Percentiles rank a stretch among this genome's conserved stretches.
Evolutionary conservation across 1,140 invertebrate genomes (phyloP).

Genomic region (Bombus confusus): DNA sequence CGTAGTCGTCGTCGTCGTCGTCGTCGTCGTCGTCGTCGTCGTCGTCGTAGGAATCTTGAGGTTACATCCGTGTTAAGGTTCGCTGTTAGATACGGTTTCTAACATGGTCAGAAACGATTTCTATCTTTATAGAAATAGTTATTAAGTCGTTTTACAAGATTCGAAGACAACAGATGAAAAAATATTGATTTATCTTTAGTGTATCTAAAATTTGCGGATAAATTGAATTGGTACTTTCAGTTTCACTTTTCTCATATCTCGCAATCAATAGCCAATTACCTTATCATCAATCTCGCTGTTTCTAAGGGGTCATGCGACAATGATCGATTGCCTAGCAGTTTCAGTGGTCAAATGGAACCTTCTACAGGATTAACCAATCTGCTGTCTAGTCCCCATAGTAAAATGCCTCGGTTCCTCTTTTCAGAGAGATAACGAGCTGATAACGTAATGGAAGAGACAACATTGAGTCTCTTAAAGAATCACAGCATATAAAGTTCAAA

Average conservation of each 20-base stretch:
- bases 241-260: neutral
- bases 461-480: neutral
- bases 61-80: neutral
- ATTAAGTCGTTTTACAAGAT: neutral
- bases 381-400: neutral
- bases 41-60: slow-evolving; percentile 3
- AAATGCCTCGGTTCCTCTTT: neutral
- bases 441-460: neutral
- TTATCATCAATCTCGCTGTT: neutral
- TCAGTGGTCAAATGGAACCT: neutral
- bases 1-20: neutral
- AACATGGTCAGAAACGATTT: neutral
- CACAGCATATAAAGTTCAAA: neutral
- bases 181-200: too few species aligned
- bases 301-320: neutral
- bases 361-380: neutral
- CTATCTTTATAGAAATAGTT: too few species aligned
- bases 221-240: too few species aligned
- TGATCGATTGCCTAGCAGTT: neutral
- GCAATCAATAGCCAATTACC: neutral
- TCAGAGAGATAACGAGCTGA: neutral
- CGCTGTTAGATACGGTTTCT: neutral
- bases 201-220: too few species aligned
- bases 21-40: neutral
- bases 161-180: neutral